Conservation (phyloP, 1,140 invertebrate genomes). For the Zaprionus vittiger region DNA sequence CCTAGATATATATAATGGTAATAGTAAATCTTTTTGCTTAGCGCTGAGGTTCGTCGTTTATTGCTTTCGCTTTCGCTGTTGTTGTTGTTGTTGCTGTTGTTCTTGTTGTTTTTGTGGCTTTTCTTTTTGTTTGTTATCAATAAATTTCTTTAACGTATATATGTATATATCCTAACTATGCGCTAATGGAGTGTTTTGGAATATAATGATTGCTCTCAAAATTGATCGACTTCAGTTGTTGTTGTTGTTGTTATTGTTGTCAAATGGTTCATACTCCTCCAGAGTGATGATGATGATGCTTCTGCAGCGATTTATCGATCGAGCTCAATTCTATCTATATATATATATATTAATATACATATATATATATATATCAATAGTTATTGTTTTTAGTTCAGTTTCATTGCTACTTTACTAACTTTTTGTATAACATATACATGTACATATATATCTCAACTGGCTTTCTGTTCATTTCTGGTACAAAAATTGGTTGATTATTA, state of each 20-base stretch:
- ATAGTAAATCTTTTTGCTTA: conserved; percentile 64
- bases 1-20: conserved; percentile 47
- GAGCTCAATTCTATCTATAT: conserved; percentile 8
- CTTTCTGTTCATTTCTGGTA: conserved; percentile 52
- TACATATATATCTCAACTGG: conserved; percentile 28
- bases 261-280: conserved; percentile 3
- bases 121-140: conserved; percentile 40
- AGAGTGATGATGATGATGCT: not conserved
- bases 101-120: conserved; percentile 27
- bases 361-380: conserved; percentile 17
- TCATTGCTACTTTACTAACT: conserved; percentile 37
- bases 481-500: conserved; percentile 62
- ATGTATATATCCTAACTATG: conserved; percentile 76
- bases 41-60: conserved; percentile 80
- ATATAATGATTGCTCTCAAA: conserved; percentile 57
- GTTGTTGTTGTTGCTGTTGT: conserved; percentile 45
- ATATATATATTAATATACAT: conserved; percentile 13
- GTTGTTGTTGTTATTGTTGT: conserved; percentile 30
- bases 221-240: conserved; percentile 44
- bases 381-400: conserved; percentile 19
- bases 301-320: not conserved
- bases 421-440: conserved; percentile 17
- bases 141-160: conserved; percentile 58
- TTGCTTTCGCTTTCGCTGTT: conserved; percentile 66
- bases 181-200: conserved; percentile 82